Percentiles rank a stretch among this genome's conserved stretches.
Evolutionary conservation across 2,797 vertebrate species (phyloP).

Genomic region (Phrynocephalus guinanensis): DNA sequence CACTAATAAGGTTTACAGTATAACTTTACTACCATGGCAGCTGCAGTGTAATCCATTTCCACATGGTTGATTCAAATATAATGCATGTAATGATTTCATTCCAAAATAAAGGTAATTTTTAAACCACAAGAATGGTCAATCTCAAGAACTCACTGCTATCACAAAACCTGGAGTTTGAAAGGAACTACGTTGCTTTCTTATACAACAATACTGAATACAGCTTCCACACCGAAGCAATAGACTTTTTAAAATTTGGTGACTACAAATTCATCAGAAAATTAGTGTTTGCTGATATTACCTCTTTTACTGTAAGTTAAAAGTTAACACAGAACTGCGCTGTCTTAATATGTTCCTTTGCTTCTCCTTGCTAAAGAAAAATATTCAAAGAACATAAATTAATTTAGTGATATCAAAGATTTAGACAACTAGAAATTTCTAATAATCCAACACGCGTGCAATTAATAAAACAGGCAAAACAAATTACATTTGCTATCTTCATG

Average conservation of each 20-base stretch:
- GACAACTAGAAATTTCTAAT: not conserved
- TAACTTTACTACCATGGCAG: slow-evolving; percentile 22
- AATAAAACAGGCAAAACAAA: slow-evolving; percentile 39
- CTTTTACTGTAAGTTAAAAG: slow-evolving; percentile 29
- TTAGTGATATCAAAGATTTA: not conserved
- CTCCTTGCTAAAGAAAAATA: slow-evolving; percentile 12
- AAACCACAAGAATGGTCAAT: slow-evolving; percentile 45
- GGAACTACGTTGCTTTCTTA: slow-evolving; percentile 14
- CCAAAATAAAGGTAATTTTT: slow-evolving; percentile 54
- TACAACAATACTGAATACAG: not conserved
- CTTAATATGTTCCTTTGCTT: not conserved
- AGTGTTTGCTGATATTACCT: slow-evolving; percentile 37
- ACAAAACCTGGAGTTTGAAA: not conserved
- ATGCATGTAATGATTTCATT: slow-evolving; percentile 37
- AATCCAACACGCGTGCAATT: slow-evolving; percentile 24
- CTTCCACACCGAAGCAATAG: slow-evolving; percentile 10
- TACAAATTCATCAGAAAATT: slow-evolving; percentile 41
- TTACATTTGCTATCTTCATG: slow-evolving; percentile 53
- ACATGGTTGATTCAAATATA: slow-evolving; percentile 46
- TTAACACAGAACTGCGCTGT: fast-evolving
- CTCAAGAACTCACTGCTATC: slow-evolving; percentile 40
- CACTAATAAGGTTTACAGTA: slow-evolving; percentile 9
- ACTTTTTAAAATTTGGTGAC: slow-evolving; percentile 34
- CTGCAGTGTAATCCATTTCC: not conserved
- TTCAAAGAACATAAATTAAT: not conserved